A percentile compares a stretch with the other conserved stretches of the same genome.
phyloP scores from a whole-genome alignment of 2,113 vertebrate species.

The Phalacrocorax aristotelis region DNA sequence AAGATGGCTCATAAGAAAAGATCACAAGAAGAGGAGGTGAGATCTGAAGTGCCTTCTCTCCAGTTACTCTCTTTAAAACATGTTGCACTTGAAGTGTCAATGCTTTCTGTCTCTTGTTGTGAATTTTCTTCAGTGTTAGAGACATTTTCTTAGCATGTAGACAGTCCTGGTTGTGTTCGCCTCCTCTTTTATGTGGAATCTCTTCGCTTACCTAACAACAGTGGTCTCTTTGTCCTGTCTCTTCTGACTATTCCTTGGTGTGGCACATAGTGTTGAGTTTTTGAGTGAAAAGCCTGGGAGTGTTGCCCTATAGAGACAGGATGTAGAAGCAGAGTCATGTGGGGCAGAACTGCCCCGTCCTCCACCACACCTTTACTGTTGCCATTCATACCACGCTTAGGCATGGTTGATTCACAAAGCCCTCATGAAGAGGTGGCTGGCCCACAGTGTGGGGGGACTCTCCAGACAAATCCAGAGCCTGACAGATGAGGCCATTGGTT shows the following conservation, averaged over 20 bases:
- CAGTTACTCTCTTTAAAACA: neutral
- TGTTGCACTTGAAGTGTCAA: neutral
- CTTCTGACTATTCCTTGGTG: neutral
- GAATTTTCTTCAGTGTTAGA: neutral
- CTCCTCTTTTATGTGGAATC: neutral
- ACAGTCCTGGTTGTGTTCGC: neutral
- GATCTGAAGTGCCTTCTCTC: neutral
- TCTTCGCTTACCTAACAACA: neutral
- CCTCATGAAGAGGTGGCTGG: neutral
- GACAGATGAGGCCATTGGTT: neutral
- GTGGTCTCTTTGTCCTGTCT: neutral
- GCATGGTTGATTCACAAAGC: neutral
- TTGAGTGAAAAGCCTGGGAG: neutral
- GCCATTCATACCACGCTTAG: neutral
- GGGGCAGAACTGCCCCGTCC: neutral
- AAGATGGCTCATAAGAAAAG: slow-evolving; percentile 99
- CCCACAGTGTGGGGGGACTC: too few relatives aligned
- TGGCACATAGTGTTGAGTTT: neutral
- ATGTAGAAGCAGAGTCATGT: neutral
- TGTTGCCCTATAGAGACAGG: neutral
- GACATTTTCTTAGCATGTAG: neutral
- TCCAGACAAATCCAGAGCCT: neutral
- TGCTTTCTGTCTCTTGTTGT: neutral
- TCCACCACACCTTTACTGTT: accelerated
- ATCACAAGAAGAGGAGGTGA: slow-evolving; percentile 93